Evolutionary conservation across 2,113 vertebrate genomes (phyloP).

Genomic region (Rhinopomastus cyanomelas): DNA sequence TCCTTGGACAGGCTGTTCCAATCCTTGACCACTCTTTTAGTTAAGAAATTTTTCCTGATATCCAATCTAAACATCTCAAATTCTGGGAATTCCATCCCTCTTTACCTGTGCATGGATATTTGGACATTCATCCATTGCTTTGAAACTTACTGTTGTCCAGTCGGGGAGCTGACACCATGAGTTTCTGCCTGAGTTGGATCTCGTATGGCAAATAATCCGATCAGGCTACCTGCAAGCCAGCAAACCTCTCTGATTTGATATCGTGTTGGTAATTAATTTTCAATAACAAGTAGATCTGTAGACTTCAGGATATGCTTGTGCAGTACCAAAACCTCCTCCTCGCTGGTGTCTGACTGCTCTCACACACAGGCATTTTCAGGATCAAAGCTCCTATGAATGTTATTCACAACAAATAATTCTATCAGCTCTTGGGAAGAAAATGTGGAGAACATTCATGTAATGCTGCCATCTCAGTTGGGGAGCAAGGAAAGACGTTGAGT

Average conservation of each 20-base stretch:
- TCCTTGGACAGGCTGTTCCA: too few species aligned
- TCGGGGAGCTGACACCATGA: neutral
- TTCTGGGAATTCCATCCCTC: neutral
- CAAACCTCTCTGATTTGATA: neutral
- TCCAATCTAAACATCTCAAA: too few species aligned
- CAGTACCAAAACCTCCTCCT: neutral
- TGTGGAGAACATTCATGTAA: neutral
- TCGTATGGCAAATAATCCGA: neutral
- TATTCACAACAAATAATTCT: constrained; percentile 52
- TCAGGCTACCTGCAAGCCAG: neutral
- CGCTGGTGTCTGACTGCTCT: constrained; percentile 6
- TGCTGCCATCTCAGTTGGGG: constrained; percentile 25
- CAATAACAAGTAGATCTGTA: neutral
- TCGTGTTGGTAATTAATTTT: neutral
- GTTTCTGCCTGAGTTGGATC: neutral
- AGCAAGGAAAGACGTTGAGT: constrained; percentile 15
- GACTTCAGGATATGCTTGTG: neutral
- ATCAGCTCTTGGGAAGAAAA: constrained; percentile 45
- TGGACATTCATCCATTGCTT: neutral
- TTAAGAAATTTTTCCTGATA: neutral
- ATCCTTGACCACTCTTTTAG: neutral
- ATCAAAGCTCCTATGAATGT: constrained; percentile 28
- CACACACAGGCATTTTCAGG: constrained; percentile 21
- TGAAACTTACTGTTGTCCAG: neutral
- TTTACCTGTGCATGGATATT: neutral